Evolutionary conservation across 2,797 vertebrate genomes (phyloP), one percentile per base, ranked within the genome.

Genomic region (Lacerta viridis): DNA sequence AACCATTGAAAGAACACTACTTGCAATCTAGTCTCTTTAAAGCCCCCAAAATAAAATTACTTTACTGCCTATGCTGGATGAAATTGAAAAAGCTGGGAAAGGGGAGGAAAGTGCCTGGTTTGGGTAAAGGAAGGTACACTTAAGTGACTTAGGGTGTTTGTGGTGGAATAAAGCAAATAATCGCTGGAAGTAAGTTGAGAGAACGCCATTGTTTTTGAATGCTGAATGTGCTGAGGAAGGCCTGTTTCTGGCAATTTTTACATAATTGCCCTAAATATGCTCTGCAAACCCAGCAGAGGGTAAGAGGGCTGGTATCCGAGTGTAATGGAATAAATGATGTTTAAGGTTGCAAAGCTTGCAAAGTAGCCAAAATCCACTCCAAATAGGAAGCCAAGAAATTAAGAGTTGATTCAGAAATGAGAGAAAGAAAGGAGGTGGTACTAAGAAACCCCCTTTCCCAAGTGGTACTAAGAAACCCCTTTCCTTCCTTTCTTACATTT

Each of bases 41-140:
- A 69, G 41, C 33, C 27, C 0, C 4, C 61, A 86, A 77, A 88
- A 88, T 79, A 18, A 88, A 92, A 90, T 69, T 46, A 75, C 78
- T 80, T 69, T 10, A 43, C 61, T 0, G 10, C 81, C 82, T 55
- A 43, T 1, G 25, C 43, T 75, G 0, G 80, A 27, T 23, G 75
- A 78, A 87, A 89, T 69, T 66, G 55, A 83, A 46, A 89, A n/a
- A 33, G 66, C 29, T 61, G 59, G 59, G 18, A 10, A 61, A 61
- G 10, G 11, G 23, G 68, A 46, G 3, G 64, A 61, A 88, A 85
- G 76, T 23, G 46, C 29, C 1, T 1, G 3, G 46, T 43, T 1
- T 41, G 1, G 59, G 89, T 55, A 41, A 72, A 76, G 86, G 75
- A 77, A 80, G 6, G 46, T 1, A 33, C 7, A 7, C 74, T 85